Evolutionary conservation across 1,140 invertebrate species (phyloP), one percentile per base, ranked within the genome.

Genomic region (Odontomachus brunneus): DNA sequence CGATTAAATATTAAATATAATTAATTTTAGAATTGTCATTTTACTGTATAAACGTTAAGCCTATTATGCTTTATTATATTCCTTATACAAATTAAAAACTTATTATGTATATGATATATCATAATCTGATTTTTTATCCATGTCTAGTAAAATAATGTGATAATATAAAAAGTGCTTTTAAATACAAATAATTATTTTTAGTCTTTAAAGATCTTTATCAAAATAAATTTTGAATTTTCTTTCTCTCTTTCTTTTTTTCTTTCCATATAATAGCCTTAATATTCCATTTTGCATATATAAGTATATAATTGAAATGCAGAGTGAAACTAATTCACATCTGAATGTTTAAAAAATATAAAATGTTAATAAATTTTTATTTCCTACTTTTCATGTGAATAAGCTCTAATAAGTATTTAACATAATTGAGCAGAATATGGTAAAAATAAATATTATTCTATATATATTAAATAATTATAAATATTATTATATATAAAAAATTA

Each of bases 71-170:
- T 76, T 66, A 44, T 86, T 72, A 55, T 57, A 57, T 65, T 74
- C 24, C 15, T 63, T 78, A 60, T 67, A 86, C 38, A 66, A 76
- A 82, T 66, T 51, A 33, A 49, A 22, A 53, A 66, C 72, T 83
- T 83, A 78, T 59, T 48, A 49, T 14, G 67, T 14, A 51, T 24
- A 67, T 78, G 48, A 44, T 11, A 11, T 24, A 67, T 78, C 60
- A 44, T 44, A 7, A 7, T 44, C 9, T 44, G 38, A 44, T 44
- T 44, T 44, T 44, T 44, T 44, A 44, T 44, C 38, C 38, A 44
- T 44, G 9, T 44, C 38, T 7, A 11, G 9, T 44, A 44, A 44
- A 5, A 7, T 44, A 11, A 44, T 44, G 9, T 7, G 9, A 44
- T 11, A 44, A 44, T 44, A 44, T 7, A 44, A 44, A 5, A 44